Percentiles rank a stretch among this genome's conserved stretches.
Evolutionary conservation across 2,113 vertebrate species (phyloP).

Genomic region (Salvelinus alpinus): DNA sequence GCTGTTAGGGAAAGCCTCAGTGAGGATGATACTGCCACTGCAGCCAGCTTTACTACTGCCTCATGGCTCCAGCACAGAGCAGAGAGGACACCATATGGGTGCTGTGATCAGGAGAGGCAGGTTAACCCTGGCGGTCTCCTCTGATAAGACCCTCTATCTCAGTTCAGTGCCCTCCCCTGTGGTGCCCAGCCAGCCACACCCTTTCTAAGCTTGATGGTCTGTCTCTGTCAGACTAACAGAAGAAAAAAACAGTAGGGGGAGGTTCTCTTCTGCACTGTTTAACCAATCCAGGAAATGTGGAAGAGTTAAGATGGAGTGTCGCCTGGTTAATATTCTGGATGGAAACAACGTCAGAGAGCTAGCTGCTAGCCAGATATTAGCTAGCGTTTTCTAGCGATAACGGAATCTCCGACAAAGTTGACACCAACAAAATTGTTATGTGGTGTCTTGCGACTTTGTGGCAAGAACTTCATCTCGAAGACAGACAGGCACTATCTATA

Average conservation of each 20-base stretch:
- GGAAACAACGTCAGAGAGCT: no score
- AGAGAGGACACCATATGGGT: not conserved
- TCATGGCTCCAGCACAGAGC: not conserved
- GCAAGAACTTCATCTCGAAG: no score
- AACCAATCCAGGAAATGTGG: no score
- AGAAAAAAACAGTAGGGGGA: not conserved
- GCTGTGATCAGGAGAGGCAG: not conserved
- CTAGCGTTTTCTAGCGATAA: no score
- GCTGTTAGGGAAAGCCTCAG: not conserved
- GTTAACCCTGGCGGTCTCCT: not conserved
- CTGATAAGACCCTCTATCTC: not conserved
- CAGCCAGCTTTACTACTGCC: not conserved
- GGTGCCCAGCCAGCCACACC: not conserved
- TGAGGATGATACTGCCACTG: not conserved
- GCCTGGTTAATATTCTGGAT: no score
- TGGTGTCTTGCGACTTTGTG: no score
- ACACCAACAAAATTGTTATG: no score
- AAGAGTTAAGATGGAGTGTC: no score
- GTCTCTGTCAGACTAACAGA: not conserved
- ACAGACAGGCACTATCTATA: no score
- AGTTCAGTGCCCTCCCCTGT: not conserved
- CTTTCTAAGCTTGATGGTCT: not conserved
- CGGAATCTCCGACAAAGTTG: no score
- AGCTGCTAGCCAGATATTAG: no score
- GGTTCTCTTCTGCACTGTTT: no score